Evolutionary conservation across 2,797 vertebrate species (phyloP).

Genomic region (Margarornis squamiger): DNA sequence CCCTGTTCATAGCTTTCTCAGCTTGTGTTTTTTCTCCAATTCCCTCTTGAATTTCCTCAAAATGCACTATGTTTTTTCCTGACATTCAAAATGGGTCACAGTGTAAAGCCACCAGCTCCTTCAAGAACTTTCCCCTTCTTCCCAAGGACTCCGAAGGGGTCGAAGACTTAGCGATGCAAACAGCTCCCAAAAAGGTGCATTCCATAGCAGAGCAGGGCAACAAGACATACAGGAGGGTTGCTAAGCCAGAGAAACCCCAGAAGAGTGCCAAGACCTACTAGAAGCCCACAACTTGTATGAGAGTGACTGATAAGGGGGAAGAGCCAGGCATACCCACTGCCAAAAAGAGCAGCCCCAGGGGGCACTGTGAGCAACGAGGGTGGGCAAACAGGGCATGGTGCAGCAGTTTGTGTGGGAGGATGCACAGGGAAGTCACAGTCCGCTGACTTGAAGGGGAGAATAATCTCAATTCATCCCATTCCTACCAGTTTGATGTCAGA

Average conservation of each 20-base stretch:
- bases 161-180: neutral
- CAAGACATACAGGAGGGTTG: neutral
- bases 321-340: too few species aligned
- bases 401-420: neutral
- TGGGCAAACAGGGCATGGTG: neutral
- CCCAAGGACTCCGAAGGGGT: accelerated
- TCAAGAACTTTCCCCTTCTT: neutral
- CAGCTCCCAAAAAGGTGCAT: neutral
- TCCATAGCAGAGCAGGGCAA: neutral
- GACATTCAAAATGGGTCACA: neutral
- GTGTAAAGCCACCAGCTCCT: neutral
- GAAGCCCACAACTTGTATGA: neutral
- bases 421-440: neutral
- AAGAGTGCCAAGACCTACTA: neutral
- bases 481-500: neutral
- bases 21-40: neutral
- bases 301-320: neutral
- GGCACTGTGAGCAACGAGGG: accelerated
- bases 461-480: neutral
- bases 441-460: neutral
- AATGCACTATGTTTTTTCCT: neutral
- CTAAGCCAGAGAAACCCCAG: accelerated
- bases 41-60: neutral
- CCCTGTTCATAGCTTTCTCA: neutral
- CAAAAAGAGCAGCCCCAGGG: neutral